Evolutionary conservation across 2,797 vertebrate genomes (phyloP).

Genomic region (Argyrosomus regius): DNA sequence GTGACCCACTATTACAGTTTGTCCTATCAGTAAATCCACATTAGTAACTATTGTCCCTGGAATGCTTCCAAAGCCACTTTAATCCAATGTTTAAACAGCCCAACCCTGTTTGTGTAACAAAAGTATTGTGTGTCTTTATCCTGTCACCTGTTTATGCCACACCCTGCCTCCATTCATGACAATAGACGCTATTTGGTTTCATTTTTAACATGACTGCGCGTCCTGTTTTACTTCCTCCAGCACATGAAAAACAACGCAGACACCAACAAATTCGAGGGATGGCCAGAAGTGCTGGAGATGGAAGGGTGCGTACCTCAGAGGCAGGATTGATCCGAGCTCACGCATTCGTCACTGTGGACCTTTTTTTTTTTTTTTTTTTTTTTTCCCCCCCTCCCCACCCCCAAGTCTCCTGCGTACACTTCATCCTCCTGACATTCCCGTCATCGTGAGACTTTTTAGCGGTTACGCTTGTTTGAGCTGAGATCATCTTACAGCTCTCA

Average conservation of each 20-base stretch:
- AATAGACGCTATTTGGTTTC: not conserved
- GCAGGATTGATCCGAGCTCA: slow-evolving; percentile 80
- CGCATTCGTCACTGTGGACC: too few relatives aligned
- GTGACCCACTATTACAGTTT: slow-evolving; percentile 71
- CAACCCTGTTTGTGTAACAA: not conserved
- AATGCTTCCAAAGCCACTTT: not conserved
- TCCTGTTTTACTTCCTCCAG: slow-evolving; percentile 78
- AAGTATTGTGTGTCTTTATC: too few relatives aligned
- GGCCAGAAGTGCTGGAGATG: slow-evolving; percentile 99
- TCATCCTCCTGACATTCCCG: not conserved
- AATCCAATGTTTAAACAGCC: not conserved
- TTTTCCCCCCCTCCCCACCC: too few relatives aligned
- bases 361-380: too few relatives aligned
- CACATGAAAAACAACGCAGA: slow-evolving; percentile 96
- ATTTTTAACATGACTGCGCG: not conserved
- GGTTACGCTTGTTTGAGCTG: not conserved
- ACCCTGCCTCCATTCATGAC: not conserved
- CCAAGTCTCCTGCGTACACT: too few relatives aligned
- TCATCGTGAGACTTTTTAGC: not conserved
- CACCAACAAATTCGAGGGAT: slow-evolving; percentile 98
- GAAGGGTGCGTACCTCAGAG: slow-evolving; percentile 96
- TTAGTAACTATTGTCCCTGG: not conserved
- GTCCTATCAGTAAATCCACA: not conserved
- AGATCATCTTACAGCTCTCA: not conserved
- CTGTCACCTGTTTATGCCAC: not conserved